A percentile compares a stretch with the other conserved stretches of the same genome.
These are phyloP conservation scores for Caenorhabditis afra DNA, from an alignment of 2,888 invertebrate species.

Conservation along the genomic window DNA sequence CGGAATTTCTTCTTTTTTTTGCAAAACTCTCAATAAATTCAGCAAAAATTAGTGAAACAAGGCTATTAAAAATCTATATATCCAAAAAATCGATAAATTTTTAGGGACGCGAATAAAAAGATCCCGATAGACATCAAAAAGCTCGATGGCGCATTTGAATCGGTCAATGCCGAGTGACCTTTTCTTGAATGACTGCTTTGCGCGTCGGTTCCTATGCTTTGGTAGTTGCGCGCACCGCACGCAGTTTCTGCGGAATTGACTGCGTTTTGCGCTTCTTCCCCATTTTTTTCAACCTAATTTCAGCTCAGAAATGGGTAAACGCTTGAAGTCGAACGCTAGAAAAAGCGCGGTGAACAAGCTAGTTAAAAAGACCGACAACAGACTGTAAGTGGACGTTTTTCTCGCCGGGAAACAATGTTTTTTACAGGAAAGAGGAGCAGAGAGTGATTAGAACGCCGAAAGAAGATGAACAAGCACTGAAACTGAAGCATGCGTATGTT, in stretches of 20 bases:
- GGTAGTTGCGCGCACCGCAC: conserved; percentile 15
- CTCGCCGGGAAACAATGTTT: not conserved
- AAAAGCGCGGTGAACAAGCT: conserved; percentile 71
- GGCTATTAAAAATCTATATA: too few species aligned
- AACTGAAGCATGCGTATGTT: conserved; percentile 77
- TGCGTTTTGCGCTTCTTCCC: not conserved
- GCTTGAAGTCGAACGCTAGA: conserved; percentile 64
- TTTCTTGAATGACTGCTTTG: conserved; percentile 12
- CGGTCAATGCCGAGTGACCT: conserved; percentile 7
- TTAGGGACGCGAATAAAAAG: not conserved
- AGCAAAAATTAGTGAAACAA: too few species aligned
- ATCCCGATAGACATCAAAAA: too few species aligned
- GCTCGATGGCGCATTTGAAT: not conserved
- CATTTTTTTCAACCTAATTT: too few species aligned
- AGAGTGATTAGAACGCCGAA: conserved; percentile 76
- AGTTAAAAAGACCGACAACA: conserved; percentile 78
- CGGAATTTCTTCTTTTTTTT: too few species aligned
- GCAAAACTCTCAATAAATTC: too few species aligned
- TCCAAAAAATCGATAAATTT: conserved; percentile 5
- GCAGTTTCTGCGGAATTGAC: conserved; percentile 11
- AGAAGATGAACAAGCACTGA: conserved; percentile 77
- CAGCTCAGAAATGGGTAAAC: conserved; percentile 66
- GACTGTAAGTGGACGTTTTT: conserved; percentile 72
- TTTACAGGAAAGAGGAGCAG: conserved; percentile 77
- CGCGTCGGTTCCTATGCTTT: conserved; percentile 22